Base-by-base conservation (phyloP, 2,888 invertebrate genomes). In the Hetaerina titia region DNA sequence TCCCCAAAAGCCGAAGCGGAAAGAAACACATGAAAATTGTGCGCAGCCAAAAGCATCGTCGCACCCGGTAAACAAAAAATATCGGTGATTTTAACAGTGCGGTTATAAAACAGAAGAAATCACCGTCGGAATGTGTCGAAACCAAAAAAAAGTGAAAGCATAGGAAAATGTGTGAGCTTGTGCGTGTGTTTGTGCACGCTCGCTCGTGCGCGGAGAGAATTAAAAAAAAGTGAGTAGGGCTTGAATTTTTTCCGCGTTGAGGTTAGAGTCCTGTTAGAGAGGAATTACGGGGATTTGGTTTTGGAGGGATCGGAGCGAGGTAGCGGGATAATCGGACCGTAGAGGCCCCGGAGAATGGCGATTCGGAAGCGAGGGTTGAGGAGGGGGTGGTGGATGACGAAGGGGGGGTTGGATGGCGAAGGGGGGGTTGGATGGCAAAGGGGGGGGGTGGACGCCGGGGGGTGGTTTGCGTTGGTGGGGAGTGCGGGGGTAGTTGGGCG, bases 201-300 rank as follows among this genome's bases (percentile, higher is more conserved):
- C 31, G 31, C 13, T 5, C 31, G 81, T 31, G 31, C 81, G 22
- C 31, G 81, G 7, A 31, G 0, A 4, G 31, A 13, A 31, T 15
- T 11, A 19, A 81, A 81, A 81, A 81, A 31, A 81, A 81, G 13
- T 81, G 81, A 8, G 69, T 6, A n/a, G n/a, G 31, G 81, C 25
- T 13, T 69, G 19, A 19, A 22, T 31, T 81, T 13, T 81, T 81
- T 13, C 13, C 25, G 11, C 81, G 81, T 81, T 81, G 81, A 81
- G 81, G 81, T 81, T 81, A 31, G 81, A 31, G 81, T 81, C 31
- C 81, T 81, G 81, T 81, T 81, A 81, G 81, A 15, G 31, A 31
- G 81, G 81, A 81, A 81, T 81, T 81, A 81, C 81, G 81, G 81
- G 81, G 81, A 81, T 81, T 81, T 81, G 31, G 81, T 81, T 81